Percentiles rank a stretch among this genome's conserved stretches.
phyloP scores from a whole-genome alignment of 2,797 vertebrate genomes.

The Helicolenus hilgendorfi region DNA sequence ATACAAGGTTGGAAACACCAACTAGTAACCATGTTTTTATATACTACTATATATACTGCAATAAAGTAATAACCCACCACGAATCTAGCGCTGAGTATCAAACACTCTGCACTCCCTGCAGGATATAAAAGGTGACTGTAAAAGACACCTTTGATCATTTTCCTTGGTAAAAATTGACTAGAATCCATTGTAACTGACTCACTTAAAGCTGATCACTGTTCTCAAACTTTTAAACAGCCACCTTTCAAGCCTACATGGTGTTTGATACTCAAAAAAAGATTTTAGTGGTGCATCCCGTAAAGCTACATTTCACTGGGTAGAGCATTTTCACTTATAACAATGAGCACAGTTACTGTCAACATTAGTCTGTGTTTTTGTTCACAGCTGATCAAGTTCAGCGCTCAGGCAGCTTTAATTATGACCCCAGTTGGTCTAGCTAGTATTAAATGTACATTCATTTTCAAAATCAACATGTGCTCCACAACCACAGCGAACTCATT shows the following conservation, averaged over 20 bases:
- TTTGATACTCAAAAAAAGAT: slow-evolving; percentile 3
- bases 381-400: not conserved
- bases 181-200: not conserved
- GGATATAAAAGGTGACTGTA: not conserved
- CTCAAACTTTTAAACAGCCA: not conserved
- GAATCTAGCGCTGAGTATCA: slow-evolving; percentile 5
- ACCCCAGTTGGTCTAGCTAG: not conserved
- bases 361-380: not conserved
- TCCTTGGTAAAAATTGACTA: not conserved
- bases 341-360: not conserved
- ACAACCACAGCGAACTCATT: not conserved
- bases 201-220: not conserved
- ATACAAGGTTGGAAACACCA: not conserved
- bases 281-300: not conserved
- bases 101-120: not conserved
- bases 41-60: no score
- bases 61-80: not conserved
- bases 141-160: not conserved
- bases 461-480: not conserved
- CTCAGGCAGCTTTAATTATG: not conserved
- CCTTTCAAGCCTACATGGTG: not conserved
- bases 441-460: not conserved
- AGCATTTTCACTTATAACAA: not conserved
- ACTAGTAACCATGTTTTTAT: not conserved
- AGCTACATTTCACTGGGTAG: slow-evolving; percentile 44